phyloP scores from a whole-genome alignment of 2,888 invertebrate species.

The Achlya flavicornis region DNA sequence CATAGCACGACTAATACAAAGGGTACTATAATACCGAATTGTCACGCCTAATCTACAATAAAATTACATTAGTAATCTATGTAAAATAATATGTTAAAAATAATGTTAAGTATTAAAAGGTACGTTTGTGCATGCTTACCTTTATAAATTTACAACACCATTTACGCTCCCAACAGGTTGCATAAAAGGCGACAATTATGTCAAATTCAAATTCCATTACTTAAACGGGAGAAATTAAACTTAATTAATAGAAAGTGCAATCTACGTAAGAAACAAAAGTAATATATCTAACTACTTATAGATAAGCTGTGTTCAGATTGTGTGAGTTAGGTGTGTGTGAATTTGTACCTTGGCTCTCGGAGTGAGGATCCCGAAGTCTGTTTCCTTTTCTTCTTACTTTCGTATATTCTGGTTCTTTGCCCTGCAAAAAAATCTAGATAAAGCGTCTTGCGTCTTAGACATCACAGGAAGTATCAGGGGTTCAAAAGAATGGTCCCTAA shows the following conservation, averaged over 20 bases:
- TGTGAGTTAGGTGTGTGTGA: slow-evolving; percentile 11
- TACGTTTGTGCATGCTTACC: slow-evolving; percentile 79
- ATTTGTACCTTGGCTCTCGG: slow-evolving; percentile 90
- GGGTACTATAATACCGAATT: neutral
- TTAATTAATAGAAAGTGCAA: slow-evolving; percentile 74
- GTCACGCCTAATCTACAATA: neutral
- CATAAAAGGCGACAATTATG: slow-evolving; percentile 82
- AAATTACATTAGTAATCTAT: slow-evolving; percentile 38
- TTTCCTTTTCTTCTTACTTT: slow-evolving; percentile 93
- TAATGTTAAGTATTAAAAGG: slow-evolving; percentile 47
- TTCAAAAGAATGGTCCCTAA: too few species aligned
- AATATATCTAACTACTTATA: slow-evolving; percentile 75
- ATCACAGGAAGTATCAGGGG: too few species aligned
- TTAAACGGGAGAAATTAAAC: slow-evolving; percentile 71
- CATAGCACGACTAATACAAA: neutral
- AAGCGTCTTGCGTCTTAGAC: too few species aligned
- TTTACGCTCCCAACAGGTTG: slow-evolving; percentile 82
- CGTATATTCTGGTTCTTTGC: slow-evolving; percentile 92
- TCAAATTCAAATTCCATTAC: slow-evolving; percentile 78
- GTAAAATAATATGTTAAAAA: slow-evolving; percentile 53
- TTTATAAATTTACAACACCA: slow-evolving; percentile 80
- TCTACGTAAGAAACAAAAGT: slow-evolving; percentile 75
- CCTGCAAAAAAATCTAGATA: slow-evolving; percentile 66
- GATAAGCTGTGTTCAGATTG: slow-evolving; percentile 60
- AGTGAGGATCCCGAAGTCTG: slow-evolving; percentile 90